These are phyloP conservation scores for Epistrophella euchroma DNA, from an alignment of 2,888 invertebrate genomes.

Conservation along the genomic window DNA sequence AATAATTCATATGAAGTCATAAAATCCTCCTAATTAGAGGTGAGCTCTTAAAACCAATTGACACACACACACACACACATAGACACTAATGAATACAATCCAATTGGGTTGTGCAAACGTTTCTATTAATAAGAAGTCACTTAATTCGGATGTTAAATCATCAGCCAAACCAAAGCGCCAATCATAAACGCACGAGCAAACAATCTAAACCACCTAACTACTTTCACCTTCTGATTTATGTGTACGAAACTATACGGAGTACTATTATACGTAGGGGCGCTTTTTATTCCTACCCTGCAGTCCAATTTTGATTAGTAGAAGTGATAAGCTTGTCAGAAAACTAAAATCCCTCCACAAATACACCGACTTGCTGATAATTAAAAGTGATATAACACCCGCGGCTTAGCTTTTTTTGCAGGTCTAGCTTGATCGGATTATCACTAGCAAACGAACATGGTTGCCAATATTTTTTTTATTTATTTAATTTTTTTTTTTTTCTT, in stretches of 20 bases:
- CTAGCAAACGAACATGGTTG: slow-evolving; percentile 1
- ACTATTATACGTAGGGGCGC: no score
- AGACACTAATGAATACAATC: slow-evolving; percentile 51
- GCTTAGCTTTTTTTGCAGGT: slow-evolving; percentile 38
- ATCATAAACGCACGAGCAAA: slow-evolving; percentile 50
- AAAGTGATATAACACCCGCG: slow-evolving; percentile 58
- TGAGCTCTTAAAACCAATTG: slow-evolving; percentile 38
- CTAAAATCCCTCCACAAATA: slow-evolving; percentile 27
- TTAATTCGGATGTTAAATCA: slow-evolving; percentile 39
- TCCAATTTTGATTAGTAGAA: slow-evolving; percentile 38
- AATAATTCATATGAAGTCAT: slow-evolving; percentile 29
- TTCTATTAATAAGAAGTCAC: slow-evolving; percentile 30
- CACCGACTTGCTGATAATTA: slow-evolving; percentile 44
- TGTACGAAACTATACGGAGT: not conserved
- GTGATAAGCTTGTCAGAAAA: slow-evolving; percentile 48
- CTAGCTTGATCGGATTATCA: slow-evolving; percentile 48
- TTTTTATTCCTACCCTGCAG: not conserved
- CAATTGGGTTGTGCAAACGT: slow-evolving; percentile 23
- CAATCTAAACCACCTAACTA: slow-evolving; percentile 15
- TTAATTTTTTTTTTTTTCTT: not conserved
- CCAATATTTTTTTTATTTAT: not conserved
- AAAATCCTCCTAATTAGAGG: slow-evolving; percentile 60
- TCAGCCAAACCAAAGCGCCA: slow-evolving; percentile 34
- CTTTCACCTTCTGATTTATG: not conserved
- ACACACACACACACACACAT: slow-evolving; percentile 15